phyloP scores from a whole-genome alignment of 2,888 invertebrate genomes.

The Drosophila diplacantha region DNA sequence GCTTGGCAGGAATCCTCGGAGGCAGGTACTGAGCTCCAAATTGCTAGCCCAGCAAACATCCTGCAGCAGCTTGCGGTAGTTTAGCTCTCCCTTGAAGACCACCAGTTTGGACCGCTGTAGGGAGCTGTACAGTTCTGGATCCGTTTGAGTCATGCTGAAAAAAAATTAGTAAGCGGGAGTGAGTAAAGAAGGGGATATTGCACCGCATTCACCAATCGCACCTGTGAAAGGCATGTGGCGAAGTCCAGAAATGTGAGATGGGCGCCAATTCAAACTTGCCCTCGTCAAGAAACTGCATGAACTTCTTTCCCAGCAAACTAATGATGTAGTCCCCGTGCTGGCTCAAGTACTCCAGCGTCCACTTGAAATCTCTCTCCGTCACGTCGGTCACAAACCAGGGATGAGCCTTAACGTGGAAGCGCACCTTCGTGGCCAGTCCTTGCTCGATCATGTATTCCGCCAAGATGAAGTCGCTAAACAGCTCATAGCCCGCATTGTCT shows the following conservation, averaged over 20 bases:
- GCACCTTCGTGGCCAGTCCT: slow-evolving; percentile 81
- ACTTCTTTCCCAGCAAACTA: slow-evolving; percentile 80
- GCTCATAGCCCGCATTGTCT: slow-evolving; percentile 96
- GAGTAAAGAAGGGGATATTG: not conserved
- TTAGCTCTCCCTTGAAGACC: slow-evolving; percentile 96
- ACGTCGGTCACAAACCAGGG: slow-evolving; percentile 98
- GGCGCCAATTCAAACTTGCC: slow-evolving; percentile 78
- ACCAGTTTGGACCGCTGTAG: slow-evolving; percentile 84
- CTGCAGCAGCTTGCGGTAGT: slow-evolving; percentile 94
- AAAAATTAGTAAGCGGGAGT: not conserved
- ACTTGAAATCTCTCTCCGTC: slow-evolving; percentile 85
- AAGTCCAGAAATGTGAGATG: slow-evolving; percentile 90
- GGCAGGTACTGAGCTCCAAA: slow-evolving; percentile 81
- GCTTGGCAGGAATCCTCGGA: slow-evolving; percentile 85
- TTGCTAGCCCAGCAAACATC: slow-evolving; percentile 89
- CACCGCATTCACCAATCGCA: not conserved
- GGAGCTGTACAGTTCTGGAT: slow-evolving; percentile 83
- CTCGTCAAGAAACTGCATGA: slow-evolving; percentile 80
- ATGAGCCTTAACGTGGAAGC: slow-evolving; percentile 90
- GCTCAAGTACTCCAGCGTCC: slow-evolving; percentile 80
- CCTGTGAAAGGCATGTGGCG: slow-evolving; percentile 85
- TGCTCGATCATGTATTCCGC: slow-evolving; percentile 86
- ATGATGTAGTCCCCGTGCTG: slow-evolving; percentile 70
- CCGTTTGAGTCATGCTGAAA: slow-evolving; percentile 83
- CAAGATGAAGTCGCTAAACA: slow-evolving; percentile 92